These are phyloP conservation scores for Aleiodes testaceus DNA, from an alignment of 2,888 invertebrate species.

Conservation along the genomic window DNA sequence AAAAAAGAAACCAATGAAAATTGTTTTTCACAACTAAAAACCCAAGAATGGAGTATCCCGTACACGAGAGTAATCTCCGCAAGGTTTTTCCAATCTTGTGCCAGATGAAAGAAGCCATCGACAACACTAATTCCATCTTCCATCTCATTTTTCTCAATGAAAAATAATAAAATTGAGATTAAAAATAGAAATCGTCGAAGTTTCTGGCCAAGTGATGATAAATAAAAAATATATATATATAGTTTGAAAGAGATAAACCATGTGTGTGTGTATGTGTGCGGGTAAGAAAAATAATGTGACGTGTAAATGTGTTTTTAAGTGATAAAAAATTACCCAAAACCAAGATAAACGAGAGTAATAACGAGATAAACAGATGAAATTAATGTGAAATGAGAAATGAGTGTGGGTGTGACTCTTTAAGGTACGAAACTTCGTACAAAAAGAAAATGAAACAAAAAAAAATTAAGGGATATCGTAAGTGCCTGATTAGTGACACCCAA, in stretches of 20 bases:
- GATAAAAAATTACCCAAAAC: conserved; percentile 27
- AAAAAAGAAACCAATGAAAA: background rate
- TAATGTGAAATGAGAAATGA: conserved; percentile 39
- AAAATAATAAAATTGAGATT: conserved; percentile 5
- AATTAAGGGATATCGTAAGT: conserved; percentile 67
- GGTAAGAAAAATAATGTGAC: conserved; percentile 28
- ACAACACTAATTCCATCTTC: background rate
- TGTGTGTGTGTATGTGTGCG: conserved; percentile 20
- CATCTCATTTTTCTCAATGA: background rate
- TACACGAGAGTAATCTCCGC: background rate
- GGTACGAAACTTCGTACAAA: conserved; percentile 44
- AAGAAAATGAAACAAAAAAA: conserved; percentile 46
- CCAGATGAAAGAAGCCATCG: conserved; percentile 5
- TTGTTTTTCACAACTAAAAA: background rate
- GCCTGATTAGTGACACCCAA: conserved; percentile 70
- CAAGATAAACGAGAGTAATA: conserved; percentile 24
- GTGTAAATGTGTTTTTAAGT: conserved; percentile 35
- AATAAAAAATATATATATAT: background rate
- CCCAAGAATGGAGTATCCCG: background rate
- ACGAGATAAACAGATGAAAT: conserved; percentile 29
- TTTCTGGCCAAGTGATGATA: conserved; percentile 12
- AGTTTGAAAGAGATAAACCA: background rate
- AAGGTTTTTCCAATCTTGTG: conserved; percentile 3
- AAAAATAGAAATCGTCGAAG: background rate
- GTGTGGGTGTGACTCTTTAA: conserved; percentile 42